These are phyloP conservation scores for Bugulina stolonifera DNA, from an alignment of 2,888 invertebrate species.

Conservation along the genomic window DNA sequence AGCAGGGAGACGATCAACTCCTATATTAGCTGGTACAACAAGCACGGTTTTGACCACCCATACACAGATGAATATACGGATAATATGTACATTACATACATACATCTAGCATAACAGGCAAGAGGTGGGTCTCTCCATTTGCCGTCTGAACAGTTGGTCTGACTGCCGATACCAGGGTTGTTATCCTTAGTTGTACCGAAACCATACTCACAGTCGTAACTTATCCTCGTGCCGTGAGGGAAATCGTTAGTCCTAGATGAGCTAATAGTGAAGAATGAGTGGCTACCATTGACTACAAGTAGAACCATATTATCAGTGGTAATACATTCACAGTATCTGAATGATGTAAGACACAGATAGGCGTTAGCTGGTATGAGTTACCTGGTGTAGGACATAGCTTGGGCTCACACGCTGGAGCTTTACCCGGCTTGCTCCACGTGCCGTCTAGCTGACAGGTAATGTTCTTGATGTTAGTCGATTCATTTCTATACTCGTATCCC, in stretches of 20 bases:
- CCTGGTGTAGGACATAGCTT: background rate
- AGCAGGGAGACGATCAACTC: no score
- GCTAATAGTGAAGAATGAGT: conserved; percentile 8
- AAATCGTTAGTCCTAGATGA: background rate
- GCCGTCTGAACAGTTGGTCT: background rate
- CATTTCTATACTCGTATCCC: background rate
- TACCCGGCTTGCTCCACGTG: conserved; percentile 2
- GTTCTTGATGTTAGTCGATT: background rate
- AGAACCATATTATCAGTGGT: background rate
- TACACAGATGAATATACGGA: no score
- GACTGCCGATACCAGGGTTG: conserved; percentile 13
- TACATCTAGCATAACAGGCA: conserved; percentile 1
- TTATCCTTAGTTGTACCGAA: background rate
- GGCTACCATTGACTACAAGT: conserved; percentile 10
- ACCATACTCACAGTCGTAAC: conserved; percentile 6
- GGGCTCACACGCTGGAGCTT: conserved; percentile 1
- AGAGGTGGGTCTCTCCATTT: conserved; percentile 4
- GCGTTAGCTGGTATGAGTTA: no score
- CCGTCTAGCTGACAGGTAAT: conserved; percentile 1
- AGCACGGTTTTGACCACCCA: no score
- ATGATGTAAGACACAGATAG: no score
- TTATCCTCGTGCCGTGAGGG: conserved; percentile 2
- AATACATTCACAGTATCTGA: background rate
- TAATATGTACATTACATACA: no score
- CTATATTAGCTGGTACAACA: no score